Conservation (phyloP, 2,797 vertebrate species). For the Strix occidentalis region DNA sequence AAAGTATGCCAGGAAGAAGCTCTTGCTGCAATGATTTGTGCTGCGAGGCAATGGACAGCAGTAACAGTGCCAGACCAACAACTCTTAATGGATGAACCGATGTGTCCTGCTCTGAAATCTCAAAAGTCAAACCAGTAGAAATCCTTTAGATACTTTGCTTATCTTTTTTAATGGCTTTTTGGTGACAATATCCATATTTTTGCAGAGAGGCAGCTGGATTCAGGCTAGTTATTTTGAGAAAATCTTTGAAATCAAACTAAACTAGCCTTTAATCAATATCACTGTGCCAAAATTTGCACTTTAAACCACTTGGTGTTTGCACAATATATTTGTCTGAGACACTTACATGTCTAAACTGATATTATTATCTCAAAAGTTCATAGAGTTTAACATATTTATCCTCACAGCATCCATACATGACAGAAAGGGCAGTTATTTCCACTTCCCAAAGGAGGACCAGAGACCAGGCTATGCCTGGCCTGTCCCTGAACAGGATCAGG, state of each 20-base stretch:
- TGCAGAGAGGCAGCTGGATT: neutral
- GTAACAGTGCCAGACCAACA: neutral
- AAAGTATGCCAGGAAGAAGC: neutral
- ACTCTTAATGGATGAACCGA: neutral
- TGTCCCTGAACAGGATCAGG: neutral
- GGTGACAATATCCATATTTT: neutral
- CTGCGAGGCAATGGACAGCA: neutral
- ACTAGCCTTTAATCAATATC: constrained; percentile 1
- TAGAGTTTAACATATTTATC: neutral
- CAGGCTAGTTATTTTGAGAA: neutral
- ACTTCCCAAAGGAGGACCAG: neutral
- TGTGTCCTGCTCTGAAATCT: neutral
- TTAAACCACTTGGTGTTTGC: neutral
- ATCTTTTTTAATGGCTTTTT: neutral
- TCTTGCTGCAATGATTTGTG: neutral
- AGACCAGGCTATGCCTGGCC: neutral
- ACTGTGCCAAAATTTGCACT: neutral
- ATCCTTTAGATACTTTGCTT: neutral
- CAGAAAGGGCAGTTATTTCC: neutral
- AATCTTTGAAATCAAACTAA: constrained; percentile 8
- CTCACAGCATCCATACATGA: neutral
- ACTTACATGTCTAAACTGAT: neutral
- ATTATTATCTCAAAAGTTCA: neutral
- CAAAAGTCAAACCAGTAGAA: neutral
- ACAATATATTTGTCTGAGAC: neutral